phyloP scores from a whole-genome alignment of 2,888 invertebrate genomes.

The Isoperla grammatica region DNA sequence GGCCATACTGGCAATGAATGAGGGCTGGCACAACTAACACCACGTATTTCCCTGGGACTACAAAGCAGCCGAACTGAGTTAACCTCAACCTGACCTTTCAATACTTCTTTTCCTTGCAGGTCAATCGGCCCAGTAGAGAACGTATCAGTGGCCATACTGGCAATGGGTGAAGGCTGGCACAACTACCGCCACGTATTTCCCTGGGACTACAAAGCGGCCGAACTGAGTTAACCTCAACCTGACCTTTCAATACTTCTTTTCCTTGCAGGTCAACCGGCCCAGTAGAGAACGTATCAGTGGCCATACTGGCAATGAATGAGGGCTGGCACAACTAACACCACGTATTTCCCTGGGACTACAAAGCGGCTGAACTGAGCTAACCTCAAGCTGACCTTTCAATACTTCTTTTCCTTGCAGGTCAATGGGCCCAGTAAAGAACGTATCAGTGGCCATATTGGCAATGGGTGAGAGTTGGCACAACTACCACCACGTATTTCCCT shows the following conservation, averaged over 20 bases:
- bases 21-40: conserved; percentile 92
- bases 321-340: conserved; percentile 55
- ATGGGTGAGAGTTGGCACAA: conserved; percentile 51
- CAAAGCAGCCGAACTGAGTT: conserved; percentile 79
- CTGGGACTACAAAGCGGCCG: conserved; percentile 63
- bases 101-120: conserved; percentile 32
- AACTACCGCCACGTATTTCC: conserved; percentile 56
- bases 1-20: conserved; percentile 59
- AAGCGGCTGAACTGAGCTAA: conserved; percentile 62
- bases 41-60: conserved; percentile 93
- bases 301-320: conserved; percentile 38
- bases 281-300: too few species aligned
- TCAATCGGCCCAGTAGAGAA: conserved; percentile 42
- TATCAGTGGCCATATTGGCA: conserved; percentile 27
- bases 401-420: too few species aligned
- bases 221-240: conserved; percentile 61
- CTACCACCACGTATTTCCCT: conserved; percentile 56
- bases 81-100: conserved; percentile 51
- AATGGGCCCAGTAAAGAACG: too few species aligned
- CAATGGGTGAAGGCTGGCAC: conserved; percentile 48
- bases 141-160: conserved; percentile 36
- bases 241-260: too few species aligned
- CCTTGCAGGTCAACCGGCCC: too few species aligned
- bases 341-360: conserved; percentile 61
- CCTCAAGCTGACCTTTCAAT: too few species aligned